Evolutionary conservation across 2,888 invertebrate species (phyloP), one percentile per base, ranked within the genome.

Genomic region (Oscheius myriophilus): DNA sequence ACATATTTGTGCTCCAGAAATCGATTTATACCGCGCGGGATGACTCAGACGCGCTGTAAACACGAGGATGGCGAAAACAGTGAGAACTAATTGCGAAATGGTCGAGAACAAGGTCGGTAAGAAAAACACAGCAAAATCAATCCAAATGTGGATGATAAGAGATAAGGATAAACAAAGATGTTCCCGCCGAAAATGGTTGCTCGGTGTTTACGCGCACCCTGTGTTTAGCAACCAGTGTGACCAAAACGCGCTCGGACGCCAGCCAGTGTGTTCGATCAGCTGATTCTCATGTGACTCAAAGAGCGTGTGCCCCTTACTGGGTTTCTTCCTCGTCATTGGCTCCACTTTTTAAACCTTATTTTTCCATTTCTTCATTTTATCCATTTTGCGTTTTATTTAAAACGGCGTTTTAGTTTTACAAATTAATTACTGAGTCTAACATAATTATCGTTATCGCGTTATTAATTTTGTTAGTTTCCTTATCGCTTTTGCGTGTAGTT

Each of bases 281-380:
- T 61, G 61, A 46, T 61, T 49, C 61, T 61, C 61, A 61, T 61
- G 61, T 61, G 61, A 61, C 49, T 46, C 61, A 26, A 23, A 33
- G 33, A 33, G 33, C 33, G 33, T 3, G 4, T 33, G 33, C 33
- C 33, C n/a, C 33, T 33, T 33, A 33, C 4, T 33, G 33, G 33
- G 33, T 33, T 33, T 33, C 33, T 33, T 33, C 33, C 33, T 33
- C 33, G 9, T 33, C 33, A 33, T 9, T 9, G 33, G 33, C 4
- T 33, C 33, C 33, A 33, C 9, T 33, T 33, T 33, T 3, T 33
- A 6, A 3, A 3, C 33, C 33, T 33, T 33, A 33, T 33, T 33
- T 33, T 33, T 33, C 9, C 4, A 9, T 33, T 6, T 6, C 9
- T 33, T 33, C 33, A 3, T 33, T 6, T 33, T 33, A 9, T 33